Percentiles rank a stretch among this genome's conserved stretches.
These are phyloP conservation scores for Theropithecus gelada DNA, from an alignment of 2,113 vertebrate genomes.

Conservation along the genomic window DNA sequence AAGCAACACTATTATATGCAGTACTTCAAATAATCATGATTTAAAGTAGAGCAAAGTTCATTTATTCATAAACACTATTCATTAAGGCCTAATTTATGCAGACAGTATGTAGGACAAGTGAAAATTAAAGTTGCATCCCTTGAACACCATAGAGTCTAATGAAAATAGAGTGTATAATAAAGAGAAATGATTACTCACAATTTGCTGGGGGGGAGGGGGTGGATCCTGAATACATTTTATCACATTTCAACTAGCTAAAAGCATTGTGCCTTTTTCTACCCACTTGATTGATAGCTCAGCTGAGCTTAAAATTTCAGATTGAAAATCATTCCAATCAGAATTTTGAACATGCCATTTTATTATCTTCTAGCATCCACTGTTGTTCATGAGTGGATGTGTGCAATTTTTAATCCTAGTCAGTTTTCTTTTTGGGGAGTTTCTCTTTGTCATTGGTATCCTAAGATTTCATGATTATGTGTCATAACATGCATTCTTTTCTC, in stretches of 20 bases:
- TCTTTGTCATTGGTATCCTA: background rate
- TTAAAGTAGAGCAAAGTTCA: background rate
- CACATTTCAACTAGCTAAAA: background rate
- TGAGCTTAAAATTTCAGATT: background rate
- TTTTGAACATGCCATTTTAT: background rate
- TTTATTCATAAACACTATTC: background rate
- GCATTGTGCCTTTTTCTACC: background rate
- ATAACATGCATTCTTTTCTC: background rate
- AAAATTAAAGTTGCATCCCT: slow-evolving; percentile 32
- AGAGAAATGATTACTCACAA: background rate
- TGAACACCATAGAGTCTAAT: background rate
- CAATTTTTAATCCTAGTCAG: background rate
- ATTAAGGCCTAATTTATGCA: background rate
- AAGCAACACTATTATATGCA: background rate
- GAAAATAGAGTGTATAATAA: background rate
- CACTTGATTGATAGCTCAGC: background rate
- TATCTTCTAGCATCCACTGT: background rate
- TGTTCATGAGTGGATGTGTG: background rate
- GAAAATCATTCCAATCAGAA: background rate
- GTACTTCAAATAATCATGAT: background rate
- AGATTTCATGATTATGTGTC: background rate
- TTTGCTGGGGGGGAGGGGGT: background rate
- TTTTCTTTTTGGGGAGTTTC: background rate
- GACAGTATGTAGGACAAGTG: background rate
- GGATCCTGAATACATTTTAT: background rate